Evolutionary conservation across 1,140 invertebrate species (phyloP).

Genomic region (Cyclina sinensis): DNA sequence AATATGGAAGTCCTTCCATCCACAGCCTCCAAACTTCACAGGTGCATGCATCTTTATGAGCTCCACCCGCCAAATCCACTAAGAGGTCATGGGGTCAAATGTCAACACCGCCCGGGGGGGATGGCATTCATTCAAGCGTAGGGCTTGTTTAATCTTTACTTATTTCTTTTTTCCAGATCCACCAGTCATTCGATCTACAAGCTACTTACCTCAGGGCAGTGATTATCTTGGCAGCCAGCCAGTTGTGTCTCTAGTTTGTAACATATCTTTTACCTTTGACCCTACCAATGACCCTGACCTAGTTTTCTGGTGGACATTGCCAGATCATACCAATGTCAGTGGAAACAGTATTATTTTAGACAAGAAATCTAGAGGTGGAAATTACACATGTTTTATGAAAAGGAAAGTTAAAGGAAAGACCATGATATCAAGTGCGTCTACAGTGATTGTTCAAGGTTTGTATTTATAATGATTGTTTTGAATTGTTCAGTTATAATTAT

Average conservation of each 20-base stretch:
- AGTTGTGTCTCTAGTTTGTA: constrained; percentile 21
- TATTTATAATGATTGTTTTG: too few relatives aligned
- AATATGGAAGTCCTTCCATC: too few relatives aligned
- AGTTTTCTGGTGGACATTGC: constrained; percentile 49
- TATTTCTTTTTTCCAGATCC: constrained; percentile 18
- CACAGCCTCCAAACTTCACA: too few relatives aligned
- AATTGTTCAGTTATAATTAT: too few relatives aligned
- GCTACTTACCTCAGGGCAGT: constrained; percentile 33
- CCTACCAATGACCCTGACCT: constrained; percentile 20
- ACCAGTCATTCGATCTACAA: constrained; percentile 4
- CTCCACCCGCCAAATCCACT: too few relatives aligned
- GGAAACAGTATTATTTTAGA: not conserved
- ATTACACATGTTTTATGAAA: constrained; percentile 7
- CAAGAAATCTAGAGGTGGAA: not conserved
- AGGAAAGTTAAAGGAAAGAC: not conserved
- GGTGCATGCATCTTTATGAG: too few relatives aligned
- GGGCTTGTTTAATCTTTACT: too few relatives aligned
- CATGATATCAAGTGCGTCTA: not conserved
- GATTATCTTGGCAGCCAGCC: constrained; percentile 1
- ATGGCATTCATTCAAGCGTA: too few relatives aligned
- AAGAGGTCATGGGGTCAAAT: too few relatives aligned
- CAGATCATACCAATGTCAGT: constrained; percentile 26
- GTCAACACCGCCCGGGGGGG: too few relatives aligned
- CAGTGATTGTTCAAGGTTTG: not conserved
- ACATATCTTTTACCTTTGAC: constrained; percentile 26